Percentiles rank a stretch among this genome's conserved stretches.
Evolutionary conservation across 2,797 vertebrate genomes (phyloP).

Genomic region (Thaleichthys pacificus): DNA sequence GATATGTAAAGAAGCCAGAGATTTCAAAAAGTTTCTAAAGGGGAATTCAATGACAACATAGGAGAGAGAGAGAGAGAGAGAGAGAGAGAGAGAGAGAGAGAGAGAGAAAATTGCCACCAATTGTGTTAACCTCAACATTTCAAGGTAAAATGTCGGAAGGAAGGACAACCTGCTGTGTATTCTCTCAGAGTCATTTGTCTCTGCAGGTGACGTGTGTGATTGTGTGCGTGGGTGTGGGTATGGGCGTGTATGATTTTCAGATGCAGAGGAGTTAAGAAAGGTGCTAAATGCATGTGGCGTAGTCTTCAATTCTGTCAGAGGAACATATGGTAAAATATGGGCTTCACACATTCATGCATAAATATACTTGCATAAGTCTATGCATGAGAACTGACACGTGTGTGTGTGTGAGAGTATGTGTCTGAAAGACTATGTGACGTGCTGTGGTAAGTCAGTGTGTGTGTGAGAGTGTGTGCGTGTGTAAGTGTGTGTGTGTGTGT

Average conservation of each 20-base stretch:
- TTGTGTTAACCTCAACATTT: not conserved
- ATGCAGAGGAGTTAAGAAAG: slow-evolving; percentile 1
- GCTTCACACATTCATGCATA: slow-evolving; percentile 29
- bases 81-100: not conserved
- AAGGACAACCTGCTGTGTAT: not conserved
- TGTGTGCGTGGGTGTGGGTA: not conserved
- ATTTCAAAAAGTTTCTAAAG: no score
- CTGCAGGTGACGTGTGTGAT: not conserved
- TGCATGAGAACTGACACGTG: not conserved
- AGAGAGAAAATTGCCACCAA: not conserved
- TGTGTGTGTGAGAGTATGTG: not conserved
- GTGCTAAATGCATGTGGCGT: not conserved
- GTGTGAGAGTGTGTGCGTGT: not conserved
- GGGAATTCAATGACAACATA: not conserved
- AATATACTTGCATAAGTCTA: not conserved
- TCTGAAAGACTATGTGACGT: not conserved
- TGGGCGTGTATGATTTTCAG: not conserved
- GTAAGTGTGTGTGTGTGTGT: not conserved
- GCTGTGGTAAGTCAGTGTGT: not conserved
- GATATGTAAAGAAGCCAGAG: no score
- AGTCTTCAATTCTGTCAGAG: slow-evolving; percentile 1
- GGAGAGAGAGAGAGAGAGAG: not conserved
- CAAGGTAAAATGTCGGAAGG: not conserved
- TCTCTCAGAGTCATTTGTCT: not conserved
- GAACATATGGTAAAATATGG: slow-evolving; percentile 18